phyloP scores from a whole-genome alignment of 2,888 invertebrate genomes.

The Merodon equestris region DNA sequence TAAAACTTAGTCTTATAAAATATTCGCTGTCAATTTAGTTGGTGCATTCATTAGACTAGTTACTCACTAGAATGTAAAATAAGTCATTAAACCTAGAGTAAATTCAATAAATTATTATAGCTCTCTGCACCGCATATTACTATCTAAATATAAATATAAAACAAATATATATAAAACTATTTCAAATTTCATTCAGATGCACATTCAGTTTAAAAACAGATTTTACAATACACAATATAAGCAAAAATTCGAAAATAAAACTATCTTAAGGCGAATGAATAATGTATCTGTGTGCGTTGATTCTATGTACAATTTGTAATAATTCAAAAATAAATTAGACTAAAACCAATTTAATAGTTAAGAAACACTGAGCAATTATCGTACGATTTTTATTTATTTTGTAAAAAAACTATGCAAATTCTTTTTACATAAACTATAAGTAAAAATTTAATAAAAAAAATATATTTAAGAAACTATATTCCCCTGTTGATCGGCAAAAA shows the following conservation, averaged over 20 bases:
- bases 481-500: constrained; percentile 43
- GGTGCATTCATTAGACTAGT: constrained; percentile 37
- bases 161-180: neutral
- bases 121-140: too few species aligned
- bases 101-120: neutral
- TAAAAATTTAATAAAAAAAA: constrained; percentile 18
- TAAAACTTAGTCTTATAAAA: constrained; percentile 27
- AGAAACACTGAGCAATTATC: constrained; percentile 30
- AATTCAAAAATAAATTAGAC: too few species aligned
- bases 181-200: constrained; percentile 27
- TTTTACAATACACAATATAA: constrained; percentile 12
- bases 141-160: too few species aligned
- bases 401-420: constrained; percentile 32
- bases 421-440: constrained; percentile 25
- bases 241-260: too few species aligned
- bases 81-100: neutral
- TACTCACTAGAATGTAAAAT: neutral
- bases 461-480: constrained; percentile 26
- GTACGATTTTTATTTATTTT: neutral
- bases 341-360: constrained; percentile 14
- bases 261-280: too few species aligned
- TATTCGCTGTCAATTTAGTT: constrained; percentile 55
- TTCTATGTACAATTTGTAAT: too few species aligned
- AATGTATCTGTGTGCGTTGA: constrained; percentile 19
- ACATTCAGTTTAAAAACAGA: constrained; percentile 33